Base-by-base conservation (phyloP, 92 coral and sea anemone genomes). In the Anthopleura xanthogrammica region DNA sequence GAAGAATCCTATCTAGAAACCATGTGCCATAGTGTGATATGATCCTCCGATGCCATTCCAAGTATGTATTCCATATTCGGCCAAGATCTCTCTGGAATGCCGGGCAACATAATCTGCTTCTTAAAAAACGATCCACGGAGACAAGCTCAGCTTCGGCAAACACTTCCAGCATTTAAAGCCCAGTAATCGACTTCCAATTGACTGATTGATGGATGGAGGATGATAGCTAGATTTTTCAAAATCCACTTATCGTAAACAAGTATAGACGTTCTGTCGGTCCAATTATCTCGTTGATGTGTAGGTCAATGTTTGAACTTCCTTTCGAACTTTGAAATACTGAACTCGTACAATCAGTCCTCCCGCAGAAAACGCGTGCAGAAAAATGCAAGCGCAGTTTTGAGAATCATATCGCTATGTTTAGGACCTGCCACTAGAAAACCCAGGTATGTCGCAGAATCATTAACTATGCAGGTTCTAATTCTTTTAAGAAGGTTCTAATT, bases 21-120 rank as follows among this genome's bases (percentile, higher is more conserved):
- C 77, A 81, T 81, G 52, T 81, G 83, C 36, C 36, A 12, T 80
- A 68, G n/a, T 41, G 56, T 17, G 84, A 16, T 81, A 23, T 81
- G 84, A 81, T 81, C 84, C 84, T 50, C 12, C 65, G 41, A 1
- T 68, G 84, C 84, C 77, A 81, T 81, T 81, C n/a, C 40, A 81
- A 81, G 84, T 81, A 71, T 71, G 65, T 70, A n/a, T 81, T 76
- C 77, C 84, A 43, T 57, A 68, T 77, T 77, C 60, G 80, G 80
- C 60, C 64, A 77, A 75, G 83, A 80, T 80, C 56, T 41, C 43
- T 62, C 6, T 58, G 84, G 84, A 81, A 81, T 68, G 77, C 70
- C 75, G 36, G 17, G 84, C 66, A 81, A 52, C 74, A 41, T n/a
- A 57, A 57, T 76, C 65, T 68, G 73, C 77, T 81, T 75, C 84